These are phyloP conservation scores for Saccostrea cuccullata DNA, from an alignment of 1,140 invertebrate species.

Conservation along the genomic window DNA sequence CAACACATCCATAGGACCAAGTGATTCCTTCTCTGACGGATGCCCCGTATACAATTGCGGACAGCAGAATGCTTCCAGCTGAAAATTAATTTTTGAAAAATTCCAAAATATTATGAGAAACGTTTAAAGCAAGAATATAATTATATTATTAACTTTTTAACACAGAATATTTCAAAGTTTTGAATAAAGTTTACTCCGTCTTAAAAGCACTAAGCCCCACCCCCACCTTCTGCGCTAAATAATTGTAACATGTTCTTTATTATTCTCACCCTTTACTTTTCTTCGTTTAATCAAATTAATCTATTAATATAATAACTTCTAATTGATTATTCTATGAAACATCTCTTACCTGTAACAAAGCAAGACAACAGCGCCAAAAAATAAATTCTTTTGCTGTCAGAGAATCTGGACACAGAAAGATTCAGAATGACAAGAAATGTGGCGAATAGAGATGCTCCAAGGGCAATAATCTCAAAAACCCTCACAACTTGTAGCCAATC, in stretches of 20 bases:
- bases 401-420: neutral
- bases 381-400: neutral
- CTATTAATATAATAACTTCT: no score
- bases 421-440: neutral
- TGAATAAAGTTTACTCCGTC: no score
- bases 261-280: no score
- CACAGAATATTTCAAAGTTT: no score
- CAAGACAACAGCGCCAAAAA: conserved; percentile 9
- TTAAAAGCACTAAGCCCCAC: no score
- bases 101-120: no score
- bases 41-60: neutral
- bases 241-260: no score
- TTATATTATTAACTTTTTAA: no score
- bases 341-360: conserved; percentile 34
- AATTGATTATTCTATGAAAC: no score
- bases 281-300: no score
- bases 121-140: no score
- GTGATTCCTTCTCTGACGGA: neutral
- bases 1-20: neutral
- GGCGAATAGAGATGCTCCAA: conserved; percentile 24
- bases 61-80: neutral
- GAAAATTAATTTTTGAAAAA: neutral
- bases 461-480: conserved; percentile 38
- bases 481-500: conserved; percentile 51
- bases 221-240: no score